Evolutionary conservation across 2,113 vertebrate genomes (phyloP).

Genomic region (Phylloscopus whistleri): DNA sequence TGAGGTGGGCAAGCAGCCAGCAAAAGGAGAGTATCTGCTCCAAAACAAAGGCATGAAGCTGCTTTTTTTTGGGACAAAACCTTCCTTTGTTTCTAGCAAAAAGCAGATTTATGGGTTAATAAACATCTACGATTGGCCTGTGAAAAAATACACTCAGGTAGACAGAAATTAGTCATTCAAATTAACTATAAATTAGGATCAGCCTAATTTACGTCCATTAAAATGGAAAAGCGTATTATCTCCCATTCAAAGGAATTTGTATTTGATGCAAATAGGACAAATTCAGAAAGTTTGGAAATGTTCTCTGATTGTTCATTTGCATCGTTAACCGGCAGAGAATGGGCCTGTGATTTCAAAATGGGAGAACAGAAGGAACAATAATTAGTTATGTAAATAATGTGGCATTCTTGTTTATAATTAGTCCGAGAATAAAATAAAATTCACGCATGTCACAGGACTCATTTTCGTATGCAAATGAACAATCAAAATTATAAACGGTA

Average conservation of each 20-base stretch:
- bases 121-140: conserved; percentile 70
- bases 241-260: conserved; percentile 78
- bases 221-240: conserved; percentile 80
- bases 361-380: conserved; percentile 97
- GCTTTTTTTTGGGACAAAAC: background rate
- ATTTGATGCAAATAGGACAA: conserved; percentile 82
- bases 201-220: conserved; percentile 82
- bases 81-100: conserved; percentile 10
- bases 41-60: background rate
- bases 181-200: conserved; percentile 84
- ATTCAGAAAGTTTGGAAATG: conserved; percentile 79
- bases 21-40: fast-evolving
- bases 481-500: conserved; percentile 98
- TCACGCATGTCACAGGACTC: conserved; percentile 94
- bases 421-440: conserved; percentile 89
- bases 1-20: no score
- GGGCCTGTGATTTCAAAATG: conserved; percentile 74
- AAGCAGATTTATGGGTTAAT: conserved; percentile 75
- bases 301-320: conserved; percentile 80
- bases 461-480: conserved; percentile 99
- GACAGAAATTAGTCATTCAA: conserved; percentile 79
- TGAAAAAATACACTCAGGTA: conserved; percentile 79
- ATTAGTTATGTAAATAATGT: conserved; percentile 99
- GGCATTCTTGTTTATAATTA: conserved; percentile 99
- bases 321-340: conserved; percentile 69